A percentile compares a stretch with the other conserved stretches of the same genome.
Evolutionary conservation across 1,140 invertebrate species (phyloP).

Genomic region (Heliconius hewitsoni): DNA sequence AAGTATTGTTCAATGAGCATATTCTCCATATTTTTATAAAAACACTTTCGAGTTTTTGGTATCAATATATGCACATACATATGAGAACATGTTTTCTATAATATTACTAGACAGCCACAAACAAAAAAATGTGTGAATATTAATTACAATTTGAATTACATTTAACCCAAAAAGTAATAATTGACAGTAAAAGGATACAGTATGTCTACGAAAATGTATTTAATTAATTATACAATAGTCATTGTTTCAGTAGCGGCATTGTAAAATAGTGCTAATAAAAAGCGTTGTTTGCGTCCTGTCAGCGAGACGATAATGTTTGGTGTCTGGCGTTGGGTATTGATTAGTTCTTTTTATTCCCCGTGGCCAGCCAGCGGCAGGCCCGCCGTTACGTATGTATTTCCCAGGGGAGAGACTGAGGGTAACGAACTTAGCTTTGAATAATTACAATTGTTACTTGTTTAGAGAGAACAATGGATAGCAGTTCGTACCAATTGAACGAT

Average conservation of each 20-base stretch:
- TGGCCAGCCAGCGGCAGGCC: slow-evolving; percentile 10
- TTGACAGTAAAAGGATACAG: background rate
- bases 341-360: slow-evolving; percentile 32
- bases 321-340: slow-evolving; percentile 34
- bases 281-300: slow-evolving; percentile 29
- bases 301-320: slow-evolving; percentile 39
- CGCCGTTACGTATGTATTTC: slow-evolving; percentile 39
- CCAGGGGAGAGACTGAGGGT: slow-evolving; percentile 23
- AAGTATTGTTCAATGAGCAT: too few species aligned
- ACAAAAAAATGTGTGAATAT: too few species aligned
- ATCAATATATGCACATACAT: too few species aligned
- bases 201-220: background rate
- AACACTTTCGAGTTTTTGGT: too few species aligned
- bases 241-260: background rate
- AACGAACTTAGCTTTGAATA: slow-evolving; percentile 36
- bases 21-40: too few species aligned
- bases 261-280: slow-evolving; percentile 29
- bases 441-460: slow-evolving; percentile 27
- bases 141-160: too few species aligned
- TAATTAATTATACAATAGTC: background rate
- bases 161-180: too few species aligned
- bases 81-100: too few species aligned
- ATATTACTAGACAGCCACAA: too few species aligned
- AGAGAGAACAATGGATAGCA: slow-evolving; percentile 12
- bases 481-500: background rate